Base-by-base conservation (phyloP, 2,113 vertebrate genomes). In the Cynocephalus volans region DNA sequence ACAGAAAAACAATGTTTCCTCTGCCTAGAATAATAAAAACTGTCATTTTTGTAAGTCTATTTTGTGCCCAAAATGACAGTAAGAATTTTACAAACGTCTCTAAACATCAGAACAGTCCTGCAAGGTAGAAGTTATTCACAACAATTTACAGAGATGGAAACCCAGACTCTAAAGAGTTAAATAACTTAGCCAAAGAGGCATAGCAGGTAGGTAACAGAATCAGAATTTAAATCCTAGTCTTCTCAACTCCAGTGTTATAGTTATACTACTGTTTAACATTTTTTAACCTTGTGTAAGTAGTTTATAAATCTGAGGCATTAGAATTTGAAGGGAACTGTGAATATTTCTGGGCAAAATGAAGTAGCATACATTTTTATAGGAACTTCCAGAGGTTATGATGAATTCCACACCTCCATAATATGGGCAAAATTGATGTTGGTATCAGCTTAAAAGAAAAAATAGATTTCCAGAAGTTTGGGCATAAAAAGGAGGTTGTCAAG, bases 271-370 rank as follows among this genome's bases (percentile, higher is more conserved):
- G 24, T 24, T 73, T 10, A 95, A 62, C 0, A 41, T 33, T 36
- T 77, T 28, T 67, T 76, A 91, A 62, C 48, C 4, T 54, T 72
- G 19, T 62, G 6, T 54, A 65, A 9, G 7, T 31, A 84, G n/a
- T 19, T 28, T 65, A 23, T 54, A 67, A 87, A 92, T 87, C 31
- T 8, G 67, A 90, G 52, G 7, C n/a, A 69, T 91, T 83, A 48
- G 33, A 26, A 64, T 92, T 83, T 76, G 23, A 60, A 5, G 12
- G 36, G 13, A 9, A 52, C 41, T 31, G 0, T 21, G 9, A 12
- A 6, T 88, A 65, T 88, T 87, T 48, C 90, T 45, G 82, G 31
- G 45, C 33, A 81, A 96, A 93, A 95, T 56, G 14, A 86, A 93
- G 33, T 85, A 69, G 6, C 28, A 56, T 86, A 48, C 1, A 41